Conservation (phyloP, 2,888 invertebrate genomes). For the Schrankia costaestrigalis region DNA sequence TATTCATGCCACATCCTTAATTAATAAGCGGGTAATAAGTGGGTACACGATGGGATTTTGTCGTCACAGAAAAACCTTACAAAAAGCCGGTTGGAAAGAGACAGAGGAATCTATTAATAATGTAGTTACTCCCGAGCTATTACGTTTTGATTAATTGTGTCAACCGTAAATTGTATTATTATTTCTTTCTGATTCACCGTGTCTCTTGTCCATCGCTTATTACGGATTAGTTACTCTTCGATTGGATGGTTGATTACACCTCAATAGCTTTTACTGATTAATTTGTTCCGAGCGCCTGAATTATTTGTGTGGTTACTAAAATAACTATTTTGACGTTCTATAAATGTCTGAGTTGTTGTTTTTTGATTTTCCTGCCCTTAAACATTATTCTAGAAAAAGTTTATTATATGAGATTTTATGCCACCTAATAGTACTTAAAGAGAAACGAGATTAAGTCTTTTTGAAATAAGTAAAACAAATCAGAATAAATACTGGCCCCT, state of each 20-base stretch:
- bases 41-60: constrained; percentile 31
- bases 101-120: constrained; percentile 40
- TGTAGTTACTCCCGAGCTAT: constrained; percentile 37
- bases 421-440: too few relatives aligned
- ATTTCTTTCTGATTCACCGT: constrained; percentile 23
- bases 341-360: too few relatives aligned
- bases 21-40: constrained; percentile 34
- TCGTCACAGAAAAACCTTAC: constrained; percentile 19
- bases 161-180: constrained; percentile 34
- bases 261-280: constrained; percentile 24
- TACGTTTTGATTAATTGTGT: constrained; percentile 49
- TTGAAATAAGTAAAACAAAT: too few relatives aligned
- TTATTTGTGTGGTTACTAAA: too few relatives aligned
- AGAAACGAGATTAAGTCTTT: too few relatives aligned
- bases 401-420: too few relatives aligned
- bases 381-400: too few relatives aligned
- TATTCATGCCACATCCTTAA: constrained; percentile 33
- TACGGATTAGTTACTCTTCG: constrained; percentile 24
- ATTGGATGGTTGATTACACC: constrained; percentile 22
- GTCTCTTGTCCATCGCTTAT: constrained; percentile 19
- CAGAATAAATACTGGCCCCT: too few relatives aligned
- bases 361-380: too few relatives aligned
- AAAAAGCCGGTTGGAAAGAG: constrained; percentile 14
- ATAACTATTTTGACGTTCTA: too few relatives aligned
- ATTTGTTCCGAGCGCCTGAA: constrained; percentile 23